phyloP scores from a whole-genome alignment of 2,797 vertebrate species.

The Arremon brunneinucha region DNA sequence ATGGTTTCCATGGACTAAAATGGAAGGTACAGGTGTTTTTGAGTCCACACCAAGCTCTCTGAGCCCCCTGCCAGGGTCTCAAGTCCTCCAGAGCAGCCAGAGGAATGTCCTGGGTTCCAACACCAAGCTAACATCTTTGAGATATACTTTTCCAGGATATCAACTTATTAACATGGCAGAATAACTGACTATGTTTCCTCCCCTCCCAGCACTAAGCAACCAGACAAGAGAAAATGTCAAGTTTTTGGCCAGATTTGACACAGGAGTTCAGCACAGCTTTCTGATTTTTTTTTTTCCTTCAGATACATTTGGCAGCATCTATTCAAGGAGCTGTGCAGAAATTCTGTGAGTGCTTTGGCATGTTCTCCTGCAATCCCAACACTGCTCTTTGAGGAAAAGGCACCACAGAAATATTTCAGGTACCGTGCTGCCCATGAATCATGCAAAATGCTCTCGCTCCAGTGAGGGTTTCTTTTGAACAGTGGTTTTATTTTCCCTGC shows the following conservation, averaged over 20 bases:
- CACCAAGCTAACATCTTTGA: neutral
- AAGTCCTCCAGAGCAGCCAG: too few species aligned
- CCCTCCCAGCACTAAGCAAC: neutral
- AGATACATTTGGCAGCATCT: slow-evolving; percentile 20
- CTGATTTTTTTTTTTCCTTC: neutral
- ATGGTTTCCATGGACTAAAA: too few species aligned
- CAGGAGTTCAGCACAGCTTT: slow-evolving; percentile 10
- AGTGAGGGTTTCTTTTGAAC: neutral
- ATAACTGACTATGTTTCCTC: neutral
- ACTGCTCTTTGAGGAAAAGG: neutral
- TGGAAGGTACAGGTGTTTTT: too few species aligned
- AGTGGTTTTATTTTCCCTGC: neutral
- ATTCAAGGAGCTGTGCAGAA: slow-evolving; percentile 20
- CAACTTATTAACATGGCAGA: neutral
- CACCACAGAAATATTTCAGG: slow-evolving; percentile 35
- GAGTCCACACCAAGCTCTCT: too few species aligned
- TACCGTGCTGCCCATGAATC: neutral
- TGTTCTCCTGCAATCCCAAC: neutral
- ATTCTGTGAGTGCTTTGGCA: neutral
- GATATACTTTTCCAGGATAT: neutral
- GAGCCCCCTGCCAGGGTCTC: too few species aligned
- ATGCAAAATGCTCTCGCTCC: neutral
- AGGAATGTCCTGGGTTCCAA: too few species aligned
- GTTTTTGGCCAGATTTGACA: neutral
- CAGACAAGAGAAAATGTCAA: neutral